Evolutionary conservation across 2,888 invertebrate species (phyloP).

Genomic region (Ochropleura plecta): DNA sequence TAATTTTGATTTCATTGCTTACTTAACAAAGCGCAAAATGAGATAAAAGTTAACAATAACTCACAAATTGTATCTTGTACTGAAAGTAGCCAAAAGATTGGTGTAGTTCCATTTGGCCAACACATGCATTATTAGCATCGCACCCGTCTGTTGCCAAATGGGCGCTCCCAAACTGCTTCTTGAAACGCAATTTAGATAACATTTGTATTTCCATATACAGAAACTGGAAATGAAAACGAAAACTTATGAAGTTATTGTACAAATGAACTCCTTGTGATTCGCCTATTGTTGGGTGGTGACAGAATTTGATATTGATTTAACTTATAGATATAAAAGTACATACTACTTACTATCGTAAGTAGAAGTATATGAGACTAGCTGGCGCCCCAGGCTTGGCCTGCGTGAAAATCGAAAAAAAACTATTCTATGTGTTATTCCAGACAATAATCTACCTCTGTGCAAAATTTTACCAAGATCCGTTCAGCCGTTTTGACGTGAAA

Average conservation of each 20-base stretch:
- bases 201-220: constrained; percentile 45
- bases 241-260: neutral
- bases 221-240: constrained; percentile 15
- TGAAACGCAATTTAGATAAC: constrained; percentile 58
- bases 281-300: neutral
- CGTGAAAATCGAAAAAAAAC: too few relatives aligned
- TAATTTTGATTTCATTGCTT: too few relatives aligned
- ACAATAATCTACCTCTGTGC: too few relatives aligned
- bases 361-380: too few relatives aligned
- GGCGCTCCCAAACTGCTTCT: constrained; percentile 37
- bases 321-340: too few relatives aligned
- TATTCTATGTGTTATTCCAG: too few relatives aligned
- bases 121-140: constrained; percentile 31
- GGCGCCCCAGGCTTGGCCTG: too few relatives aligned
- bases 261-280: neutral
- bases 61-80: constrained; percentile 35
- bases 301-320: neutral
- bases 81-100: constrained; percentile 22
- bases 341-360: too few relatives aligned
- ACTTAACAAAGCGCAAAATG: too few relatives aligned
- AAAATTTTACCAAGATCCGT: too few relatives aligned
- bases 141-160: constrained; percentile 37
- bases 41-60: constrained; percentile 13
- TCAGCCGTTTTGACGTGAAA: too few relatives aligned
- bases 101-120: constrained; percentile 47